Evolutionary conservation across 1,140 invertebrate species (phyloP), one percentile per base, ranked within the genome.

Genomic region (Dendrolimus kikuchii): DNA sequence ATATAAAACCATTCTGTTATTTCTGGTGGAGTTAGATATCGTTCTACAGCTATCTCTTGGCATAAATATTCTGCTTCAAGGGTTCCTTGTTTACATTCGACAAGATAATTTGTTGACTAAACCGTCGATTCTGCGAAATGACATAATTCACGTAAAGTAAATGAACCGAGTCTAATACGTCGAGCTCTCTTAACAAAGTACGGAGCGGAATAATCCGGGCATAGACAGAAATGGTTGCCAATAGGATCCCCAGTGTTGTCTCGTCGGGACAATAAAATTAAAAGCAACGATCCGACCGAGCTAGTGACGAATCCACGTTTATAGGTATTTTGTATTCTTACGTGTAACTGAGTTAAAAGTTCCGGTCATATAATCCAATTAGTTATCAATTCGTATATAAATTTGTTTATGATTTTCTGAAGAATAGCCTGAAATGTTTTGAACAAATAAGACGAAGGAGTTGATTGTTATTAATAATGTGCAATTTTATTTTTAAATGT

Each of bases 191-290:
- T 45, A 45, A 49, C 39, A 47, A n/a, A 49, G 10, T 43, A 55
- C 47, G 45, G 39, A 49, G 40, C 41, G 42, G 46, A 55, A 55
- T 55, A 50, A 55, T 49, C 43, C 38, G n/a, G 53, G 53, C 10
- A 52, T 38, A 54, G 53, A 38, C 46, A 40, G 8, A 37, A 36
- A 48, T 23, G 10, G 51, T 50, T 55, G 53, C 42, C 53, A 55
- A 55, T 55, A 55, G 43, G 5, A 45, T 23, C 23, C 23, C 52
- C 40, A 37, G 37, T 5, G 5, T 40, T 10, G 48, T 43, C 47
- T 55, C 46, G 36, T 7, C 46, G 52, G 52, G 38, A 53, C 48
- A 55, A 55, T 55, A 55, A 50, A 55, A 55, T 55, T 55, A 55
- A 55, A 38, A 41, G 46, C 49, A 49, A 55, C 53, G 48, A 55